phyloP scores from a whole-genome alignment of 2,888 invertebrate species.

The Crocallis elinguaria region DNA sequence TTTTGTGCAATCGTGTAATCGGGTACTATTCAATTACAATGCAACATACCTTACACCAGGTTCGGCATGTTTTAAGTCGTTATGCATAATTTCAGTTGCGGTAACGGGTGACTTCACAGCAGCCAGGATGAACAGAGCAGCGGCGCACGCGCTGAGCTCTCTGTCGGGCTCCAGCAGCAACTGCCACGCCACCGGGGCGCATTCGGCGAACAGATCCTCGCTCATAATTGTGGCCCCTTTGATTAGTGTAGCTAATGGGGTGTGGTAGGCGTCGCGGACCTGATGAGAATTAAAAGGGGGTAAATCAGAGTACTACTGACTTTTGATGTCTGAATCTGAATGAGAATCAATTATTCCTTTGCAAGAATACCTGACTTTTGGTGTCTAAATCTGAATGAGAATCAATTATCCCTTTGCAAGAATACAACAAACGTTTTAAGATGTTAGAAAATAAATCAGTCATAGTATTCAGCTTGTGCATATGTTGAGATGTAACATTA shows the following conservation, averaged over 20 bases:
- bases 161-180: conserved; percentile 96
- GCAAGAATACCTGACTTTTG: too few species aligned
- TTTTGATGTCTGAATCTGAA: too few species aligned
- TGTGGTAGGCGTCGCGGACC: conserved; percentile 96
- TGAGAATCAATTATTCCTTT: too few species aligned
- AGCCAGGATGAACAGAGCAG: conserved; percentile 95
- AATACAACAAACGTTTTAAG: too few species aligned
- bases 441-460: too few species aligned
- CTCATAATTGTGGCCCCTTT: conserved; percentile 96
- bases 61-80: conserved; percentile 93
- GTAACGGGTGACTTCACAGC: conserved; percentile 96
- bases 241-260: conserved; percentile 92
- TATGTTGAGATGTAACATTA: too few species aligned
- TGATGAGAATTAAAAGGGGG: too few species aligned
- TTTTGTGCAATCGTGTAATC: too few species aligned
- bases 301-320: too few species aligned
- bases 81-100: conserved; percentile 95
- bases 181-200: conserved; percentile 98
- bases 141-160: conserved; percentile 93
- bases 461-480: too few species aligned
- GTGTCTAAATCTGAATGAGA: too few species aligned
- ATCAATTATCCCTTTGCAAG: too few species aligned
- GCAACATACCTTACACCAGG: conserved; percentile 89
- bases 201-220: conserved; percentile 94
- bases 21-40: conserved; percentile 7